Percentiles rank a stretch among this genome's conserved stretches.
phyloP scores from a whole-genome alignment of 1,140 invertebrate species.

The Lepidurus apus region DNA sequence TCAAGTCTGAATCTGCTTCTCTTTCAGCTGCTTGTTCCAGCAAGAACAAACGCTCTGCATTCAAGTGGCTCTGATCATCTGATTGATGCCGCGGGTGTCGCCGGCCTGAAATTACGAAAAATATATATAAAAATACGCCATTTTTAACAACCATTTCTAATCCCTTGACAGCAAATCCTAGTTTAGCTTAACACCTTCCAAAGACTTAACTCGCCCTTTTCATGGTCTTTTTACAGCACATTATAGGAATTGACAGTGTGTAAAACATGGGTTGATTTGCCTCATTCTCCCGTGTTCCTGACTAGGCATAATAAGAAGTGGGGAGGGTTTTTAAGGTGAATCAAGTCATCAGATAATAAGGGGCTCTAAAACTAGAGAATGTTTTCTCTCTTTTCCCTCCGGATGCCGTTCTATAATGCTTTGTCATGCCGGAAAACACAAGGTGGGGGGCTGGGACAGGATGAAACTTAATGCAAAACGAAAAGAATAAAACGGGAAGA shows the following conservation, averaged over 20 bases:
- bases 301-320: not conserved
- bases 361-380: too few relatives aligned
- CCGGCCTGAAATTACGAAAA: not conserved
- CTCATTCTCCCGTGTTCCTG: not conserved
- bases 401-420: not conserved
- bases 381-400: not conserved
- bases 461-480: not conserved
- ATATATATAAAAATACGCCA: not conserved
- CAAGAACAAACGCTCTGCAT: not conserved
- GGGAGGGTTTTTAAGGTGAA: not conserved
- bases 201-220: not conserved
- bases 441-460: not conserved
- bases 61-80: not conserved
- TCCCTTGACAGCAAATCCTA: not conserved
- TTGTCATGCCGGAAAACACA: conserved; percentile 8
- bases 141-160: not conserved
- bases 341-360: not conserved
- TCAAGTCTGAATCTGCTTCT: not conserved
- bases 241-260: not conserved
- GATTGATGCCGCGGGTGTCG: not conserved
- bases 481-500: not conserved
- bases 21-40: not conserved
- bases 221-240: conserved; percentile 15
- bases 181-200: not conserved
- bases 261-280: conserved; percentile 3